Conservation (phyloP, 2,888 invertebrate species). For the Leptopilina syphax region DNA sequence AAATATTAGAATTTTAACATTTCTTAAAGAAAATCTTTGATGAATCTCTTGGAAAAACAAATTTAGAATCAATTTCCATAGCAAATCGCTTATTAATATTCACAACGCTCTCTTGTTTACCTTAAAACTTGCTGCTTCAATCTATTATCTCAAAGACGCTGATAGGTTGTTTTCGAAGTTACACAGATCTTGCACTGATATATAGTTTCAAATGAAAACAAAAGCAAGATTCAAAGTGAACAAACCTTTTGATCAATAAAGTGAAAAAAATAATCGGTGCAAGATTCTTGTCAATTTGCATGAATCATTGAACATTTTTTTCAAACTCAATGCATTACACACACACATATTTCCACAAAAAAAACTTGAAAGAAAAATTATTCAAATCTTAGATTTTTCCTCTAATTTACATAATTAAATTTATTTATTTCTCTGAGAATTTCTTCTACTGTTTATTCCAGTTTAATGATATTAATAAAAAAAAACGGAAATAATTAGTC, state of each 20-base stretch:
- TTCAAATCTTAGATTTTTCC: conserved; percentile 19
- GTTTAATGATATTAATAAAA: too few relatives aligned
- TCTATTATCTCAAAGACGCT: conserved; percentile 15
- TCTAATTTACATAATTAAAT: neutral
- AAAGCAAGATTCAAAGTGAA: neutral
- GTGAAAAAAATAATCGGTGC: neutral
- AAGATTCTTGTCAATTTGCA: conserved; percentile 30
- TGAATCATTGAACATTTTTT: conserved; percentile 7
- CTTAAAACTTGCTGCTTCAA: neutral
- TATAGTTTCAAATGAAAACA: neutral
- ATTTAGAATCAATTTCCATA: conserved; percentile 5
- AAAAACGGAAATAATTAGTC: too few relatives aligned
- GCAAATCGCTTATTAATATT: conserved; percentile 1
- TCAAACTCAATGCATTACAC: too few relatives aligned
- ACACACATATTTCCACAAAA: neutral
- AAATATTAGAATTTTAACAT: neutral
- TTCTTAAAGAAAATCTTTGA: neutral
- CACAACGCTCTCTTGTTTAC: conserved; percentile 5
- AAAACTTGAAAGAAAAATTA: neutral
- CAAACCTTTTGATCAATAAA: neutral
- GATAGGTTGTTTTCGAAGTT: conserved; percentile 37
- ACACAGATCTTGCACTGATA: neutral
- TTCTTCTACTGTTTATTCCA: neutral
- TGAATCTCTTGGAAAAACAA: neutral
- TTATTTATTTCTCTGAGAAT: conserved; percentile 1